Base-by-base conservation (phyloP, 2,888 invertebrate genomes). In the Leptinotarsa haldemani region DNA sequence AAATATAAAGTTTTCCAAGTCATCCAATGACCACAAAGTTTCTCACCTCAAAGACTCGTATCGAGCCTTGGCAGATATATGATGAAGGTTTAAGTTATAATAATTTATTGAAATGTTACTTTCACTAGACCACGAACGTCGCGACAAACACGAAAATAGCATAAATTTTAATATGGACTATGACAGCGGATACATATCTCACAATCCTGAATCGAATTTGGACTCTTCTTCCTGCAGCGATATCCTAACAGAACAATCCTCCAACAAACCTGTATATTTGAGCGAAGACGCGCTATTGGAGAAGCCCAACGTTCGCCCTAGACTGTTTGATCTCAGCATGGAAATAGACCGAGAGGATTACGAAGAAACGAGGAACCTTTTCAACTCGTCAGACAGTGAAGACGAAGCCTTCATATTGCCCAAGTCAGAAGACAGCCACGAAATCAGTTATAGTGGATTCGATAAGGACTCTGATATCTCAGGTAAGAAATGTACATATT, bases 101-200 rank as follows among this genome's bases (percentile, higher is more conserved):
- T 40, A 61, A 40, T 22, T 50, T 18, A 68, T 68, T 53, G 67
- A 68, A 25, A 56, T 68, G 68, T 56, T 48, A 18, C 20, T 56
- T 15, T 15, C 46, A 46, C 40, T 20, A 16, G 50, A 68, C 22
- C 68, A 68, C 15, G 74, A 74, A 16, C 69, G 58, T 46, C 63
- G 15, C 53, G 13, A 58, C 52, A 76, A 61, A 69, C 63, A 50
- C 22, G 65, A 58, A 50, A 74, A 52, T 52, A 69, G 63, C 64
- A 69, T 74, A 61, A 63, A 66, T 12, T 75, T 80, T 46, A 76
- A 71, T 46, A 82, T 86, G 80, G 86, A 87, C 77, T 83, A 85
- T 75, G 87, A 87, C 78, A 87, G 87, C 80, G 87, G 87, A 1
- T 87, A 87, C 77, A 82, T 86, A 74, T 86, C 86, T n/a, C 83